Percentiles rank a stretch among this genome's conserved stretches.
Evolutionary conservation across 2,113 vertebrate species (phyloP).

Genomic region (Martes martes): DNA sequence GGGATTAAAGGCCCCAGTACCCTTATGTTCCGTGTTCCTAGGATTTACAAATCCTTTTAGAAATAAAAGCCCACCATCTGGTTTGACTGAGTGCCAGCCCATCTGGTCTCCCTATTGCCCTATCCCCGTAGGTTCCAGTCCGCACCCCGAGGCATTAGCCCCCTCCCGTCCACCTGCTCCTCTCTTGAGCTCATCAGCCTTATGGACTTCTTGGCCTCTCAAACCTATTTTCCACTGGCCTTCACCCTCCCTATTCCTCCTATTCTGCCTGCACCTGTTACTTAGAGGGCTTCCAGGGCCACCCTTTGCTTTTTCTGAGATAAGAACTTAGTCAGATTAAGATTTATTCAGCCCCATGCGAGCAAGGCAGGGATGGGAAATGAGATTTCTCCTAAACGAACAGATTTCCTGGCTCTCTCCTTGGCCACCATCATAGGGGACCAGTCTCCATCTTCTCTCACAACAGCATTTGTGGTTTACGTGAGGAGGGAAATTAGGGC

Average conservation of each 20-base stretch:
- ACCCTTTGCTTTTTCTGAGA: conserved; percentile 30
- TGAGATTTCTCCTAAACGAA: conserved; percentile 32
- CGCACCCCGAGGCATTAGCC: background rate
- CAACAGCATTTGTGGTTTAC: background rate
- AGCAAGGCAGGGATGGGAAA: background rate
- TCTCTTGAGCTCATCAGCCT: background rate
- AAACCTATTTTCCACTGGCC: conserved; percentile 46
- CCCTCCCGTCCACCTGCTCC: background rate
- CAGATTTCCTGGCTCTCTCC: conserved; percentile 2
- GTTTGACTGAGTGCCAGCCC: conserved; percentile 38
- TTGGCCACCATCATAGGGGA: conserved; percentile 21
- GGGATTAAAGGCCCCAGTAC: conserved; percentile 39
- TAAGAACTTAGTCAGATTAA: background rate
- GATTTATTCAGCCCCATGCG: background rate
- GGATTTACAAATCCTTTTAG: conserved; percentile 64
- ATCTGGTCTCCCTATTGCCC: conserved; percentile 35
- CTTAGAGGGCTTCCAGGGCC: background rate
- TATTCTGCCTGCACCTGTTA: conserved; percentile 3
- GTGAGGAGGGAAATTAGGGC: background rate
- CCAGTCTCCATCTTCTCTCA: background rate
- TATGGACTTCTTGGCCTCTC: conserved; percentile 18
- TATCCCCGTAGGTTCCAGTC: background rate
- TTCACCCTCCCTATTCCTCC: background rate
- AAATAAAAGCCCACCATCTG: conserved; percentile 66
- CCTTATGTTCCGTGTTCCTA: conserved; percentile 53